Conservation (phyloP, 2,888 invertebrate genomes). For the Eupithecia centaureata region DNA sequence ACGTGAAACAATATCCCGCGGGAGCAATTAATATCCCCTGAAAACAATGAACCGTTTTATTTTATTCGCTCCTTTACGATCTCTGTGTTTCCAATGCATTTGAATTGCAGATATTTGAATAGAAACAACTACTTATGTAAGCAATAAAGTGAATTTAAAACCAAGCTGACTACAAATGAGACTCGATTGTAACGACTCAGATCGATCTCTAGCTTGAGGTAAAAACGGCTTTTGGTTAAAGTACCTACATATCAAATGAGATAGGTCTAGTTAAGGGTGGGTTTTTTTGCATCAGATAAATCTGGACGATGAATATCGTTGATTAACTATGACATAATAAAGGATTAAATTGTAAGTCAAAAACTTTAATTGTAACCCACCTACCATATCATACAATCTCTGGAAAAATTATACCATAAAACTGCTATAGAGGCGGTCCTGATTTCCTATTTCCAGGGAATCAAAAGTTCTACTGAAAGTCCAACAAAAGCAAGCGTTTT, state of each 20-base stretch:
- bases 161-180: slow-evolving; percentile 13
- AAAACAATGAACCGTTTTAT: slow-evolving; percentile 35
- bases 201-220: not conserved
- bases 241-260: not conserved
- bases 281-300: too few relatives aligned
- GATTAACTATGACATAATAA: too few relatives aligned
- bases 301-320: too few relatives aligned
- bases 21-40: slow-evolving; percentile 35
- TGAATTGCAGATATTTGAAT: slow-evolving; percentile 31
- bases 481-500: not conserved
- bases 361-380: too few relatives aligned
- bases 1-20: not conserved
- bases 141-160: slow-evolving; percentile 17
- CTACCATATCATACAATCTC: too few relatives aligned
- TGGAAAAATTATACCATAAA: too few relatives aligned
- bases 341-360: too few relatives aligned
- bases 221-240: not conserved
- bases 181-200: slow-evolving; percentile 1
- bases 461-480: not conserved
- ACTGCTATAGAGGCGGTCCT: too few relatives aligned
- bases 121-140: slow-evolving; percentile 20
- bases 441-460: not conserved
- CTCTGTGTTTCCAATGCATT: slow-evolving; percentile 27
- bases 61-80: slow-evolving; percentile 28
- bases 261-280: not conserved